A percentile compares a stretch with the other conserved stretches of the same genome.
phyloP scores from a whole-genome alignment of 2,888 invertebrate genomes.

The Blomia tropicalis region DNA sequence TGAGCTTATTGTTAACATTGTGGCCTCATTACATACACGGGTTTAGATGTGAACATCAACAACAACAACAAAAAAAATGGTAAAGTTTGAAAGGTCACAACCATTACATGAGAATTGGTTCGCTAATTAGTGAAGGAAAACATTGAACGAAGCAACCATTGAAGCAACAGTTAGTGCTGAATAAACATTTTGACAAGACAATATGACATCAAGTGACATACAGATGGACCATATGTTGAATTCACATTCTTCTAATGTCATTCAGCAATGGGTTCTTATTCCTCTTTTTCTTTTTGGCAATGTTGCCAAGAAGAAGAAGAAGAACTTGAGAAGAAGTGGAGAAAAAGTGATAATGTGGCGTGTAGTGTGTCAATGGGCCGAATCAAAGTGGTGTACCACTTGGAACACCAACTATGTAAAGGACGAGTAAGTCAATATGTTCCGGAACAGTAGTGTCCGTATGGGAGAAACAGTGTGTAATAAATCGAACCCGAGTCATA shows the following conservation, averaged over 20 bases:
- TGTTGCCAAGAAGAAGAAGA: neutral
- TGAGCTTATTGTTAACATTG: too few relatives aligned
- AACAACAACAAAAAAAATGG: too few relatives aligned
- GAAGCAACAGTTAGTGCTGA: neutral
- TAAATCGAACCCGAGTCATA: neutral
- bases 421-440: neutral
- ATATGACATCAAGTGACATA: neutral
- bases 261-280: too few relatives aligned
- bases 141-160: neutral
- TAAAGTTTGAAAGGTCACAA: too few relatives aligned
- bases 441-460: neutral
- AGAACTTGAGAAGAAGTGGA: neutral
- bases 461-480: neutral
- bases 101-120: constrained; percentile 2
- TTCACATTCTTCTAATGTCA: too few relatives aligned
- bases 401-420: neutral
- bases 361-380: neutral
- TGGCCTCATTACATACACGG: too few relatives aligned
- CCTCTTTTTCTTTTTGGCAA: too few relatives aligned
- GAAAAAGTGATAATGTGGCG: neutral
- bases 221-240: too few relatives aligned
- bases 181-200: constrained; percentile 2
- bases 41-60: too few relatives aligned
- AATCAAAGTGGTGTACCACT: neutral
- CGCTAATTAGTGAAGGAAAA: constrained; percentile 9